Percentiles rank a stretch among this genome's conserved stretches.
These are phyloP conservation scores for Aurelia sp. DNA, from an alignment of 30 jellyfish, hydroid and myxozoan genomes.

Conservation along the genomic window DNA sequence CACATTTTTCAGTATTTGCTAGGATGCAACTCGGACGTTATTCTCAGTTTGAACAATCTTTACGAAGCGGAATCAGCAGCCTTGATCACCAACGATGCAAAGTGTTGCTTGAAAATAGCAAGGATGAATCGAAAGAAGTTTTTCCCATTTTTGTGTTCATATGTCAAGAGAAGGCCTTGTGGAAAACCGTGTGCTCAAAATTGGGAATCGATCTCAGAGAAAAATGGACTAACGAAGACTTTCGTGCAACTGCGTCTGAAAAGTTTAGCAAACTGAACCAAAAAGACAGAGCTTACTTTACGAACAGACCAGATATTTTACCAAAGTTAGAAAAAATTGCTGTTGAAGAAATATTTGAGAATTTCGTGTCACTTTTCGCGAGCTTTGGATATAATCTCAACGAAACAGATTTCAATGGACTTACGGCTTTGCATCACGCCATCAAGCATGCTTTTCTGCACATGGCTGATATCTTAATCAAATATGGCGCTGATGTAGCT, in stretches of 20 bases:
- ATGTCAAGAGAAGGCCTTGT: constrained; percentile 45
- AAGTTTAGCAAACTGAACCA: too few species aligned
- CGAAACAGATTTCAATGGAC: constrained; percentile 47
- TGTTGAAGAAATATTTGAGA: constrained; percentile 39
- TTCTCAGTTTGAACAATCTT: constrained; percentile 1
- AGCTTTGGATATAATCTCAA: constrained; percentile 37
- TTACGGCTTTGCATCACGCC: constrained; percentile 45
- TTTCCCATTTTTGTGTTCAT: constrained; percentile 17
- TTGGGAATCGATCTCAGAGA: constrained; percentile 4
- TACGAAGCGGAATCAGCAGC: neutral
- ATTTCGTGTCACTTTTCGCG: constrained; percentile 21
- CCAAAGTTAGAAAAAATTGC: neutral
- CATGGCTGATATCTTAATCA: constrained; percentile 1
- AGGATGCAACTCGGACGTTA: too few species aligned
- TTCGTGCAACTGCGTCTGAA: neutral
- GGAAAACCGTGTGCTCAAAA: constrained; percentile 12
- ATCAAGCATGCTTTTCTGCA: constrained; percentile 24
- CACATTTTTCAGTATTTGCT: too few species aligned
- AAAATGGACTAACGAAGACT: constrained; percentile 24
- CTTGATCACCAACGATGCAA: constrained; percentile 18
- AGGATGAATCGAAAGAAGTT: neutral
- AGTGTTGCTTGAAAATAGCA: neutral
- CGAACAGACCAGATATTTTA: too few species aligned
- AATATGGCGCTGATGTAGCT: constrained; percentile 7
- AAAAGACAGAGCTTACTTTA: too few species aligned